Evolutionary conservation across 2,797 vertebrate genomes (phyloP), one percentile per base, ranked within the genome.

Genomic region (Champsocephalus esox): DNA sequence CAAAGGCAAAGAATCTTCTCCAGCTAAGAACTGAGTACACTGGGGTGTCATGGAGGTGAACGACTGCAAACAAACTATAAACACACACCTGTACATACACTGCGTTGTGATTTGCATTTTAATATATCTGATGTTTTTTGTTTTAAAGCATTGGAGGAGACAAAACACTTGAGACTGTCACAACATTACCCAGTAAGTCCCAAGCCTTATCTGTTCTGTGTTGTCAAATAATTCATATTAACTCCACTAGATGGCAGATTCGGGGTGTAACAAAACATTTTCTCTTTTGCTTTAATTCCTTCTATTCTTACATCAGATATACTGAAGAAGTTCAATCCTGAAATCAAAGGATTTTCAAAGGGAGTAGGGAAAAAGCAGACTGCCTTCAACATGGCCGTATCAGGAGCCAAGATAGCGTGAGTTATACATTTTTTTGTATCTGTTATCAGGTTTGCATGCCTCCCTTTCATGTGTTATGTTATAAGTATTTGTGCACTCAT

Each of bases 11-110:
- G 14, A 91, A 70, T 59, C 50, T 96, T 62, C 16, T 83, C 0
- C 67, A 94, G 65, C 61, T 93, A 0, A 9, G 3, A 10, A 92
- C 71, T 0, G 93, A 96, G 67, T 96, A 96, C 92, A 95, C 90
- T 84, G 98, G 97, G 1, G 92, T 98, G 19, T 95, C 97, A 3
- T 99, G 98, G 98, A 97, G 97, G 98, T 97, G 76, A 96, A 93
- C 61, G 2, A 16, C 19, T 3, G 2, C 10, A 32, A 12, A 70
- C 46, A 41, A 13, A 66, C 1, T 14, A 9, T 41, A 19, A 1
- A 12, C 5, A 43, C 11, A 54, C 5, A 60, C 13, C 55, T 48
- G 1, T 9, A 34, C 28, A 1, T 6, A 0, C 6, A 14, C 17
- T 67, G 32, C 0, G 41, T 7, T 79, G n/a, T 48, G 3, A 19